phyloP scores from a whole-genome alignment of 2,797 vertebrate species.

The Ammospiza maritima region DNA sequence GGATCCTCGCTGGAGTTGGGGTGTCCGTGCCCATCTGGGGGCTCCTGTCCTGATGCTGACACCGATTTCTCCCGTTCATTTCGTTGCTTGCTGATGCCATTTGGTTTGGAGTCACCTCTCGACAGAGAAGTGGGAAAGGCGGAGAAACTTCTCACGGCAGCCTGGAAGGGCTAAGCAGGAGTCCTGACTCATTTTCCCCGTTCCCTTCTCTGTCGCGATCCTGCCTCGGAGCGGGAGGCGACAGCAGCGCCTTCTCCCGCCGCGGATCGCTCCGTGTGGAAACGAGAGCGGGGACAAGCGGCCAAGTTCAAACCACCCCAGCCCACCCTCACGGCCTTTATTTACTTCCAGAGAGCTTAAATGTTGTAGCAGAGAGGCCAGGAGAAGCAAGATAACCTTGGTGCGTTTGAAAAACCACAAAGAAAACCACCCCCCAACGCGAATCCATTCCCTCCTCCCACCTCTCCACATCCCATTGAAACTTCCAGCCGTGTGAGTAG shows the following conservation, averaged over 20 bases:
- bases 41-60: neutral
- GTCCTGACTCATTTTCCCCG: neutral
- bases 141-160: neutral
- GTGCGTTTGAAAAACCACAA: slow-evolving; percentile 6
- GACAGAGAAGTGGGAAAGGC: neutral
- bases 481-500: slow-evolving; percentile 4
- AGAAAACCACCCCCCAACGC: neutral
- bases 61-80: neutral
- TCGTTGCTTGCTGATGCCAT: neutral
- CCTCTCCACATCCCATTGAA: neutral
- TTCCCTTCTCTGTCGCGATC: neutral
- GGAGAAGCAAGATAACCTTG: neutral
- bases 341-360: neutral
- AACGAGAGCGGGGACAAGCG: neutral
- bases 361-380: neutral
- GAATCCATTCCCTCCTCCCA: neutral
- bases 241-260: neutral
- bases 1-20: neutral
- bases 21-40: neutral
- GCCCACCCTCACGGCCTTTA: neutral
- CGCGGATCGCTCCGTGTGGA: neutral
- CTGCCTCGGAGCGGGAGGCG: neutral
- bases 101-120: neutral
- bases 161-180: neutral
- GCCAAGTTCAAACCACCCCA: neutral